Percentiles rank a stretch among this genome's conserved stretches.
phyloP scores from a whole-genome alignment of 2,888 invertebrate genomes.

The Xylota segnis region DNA sequence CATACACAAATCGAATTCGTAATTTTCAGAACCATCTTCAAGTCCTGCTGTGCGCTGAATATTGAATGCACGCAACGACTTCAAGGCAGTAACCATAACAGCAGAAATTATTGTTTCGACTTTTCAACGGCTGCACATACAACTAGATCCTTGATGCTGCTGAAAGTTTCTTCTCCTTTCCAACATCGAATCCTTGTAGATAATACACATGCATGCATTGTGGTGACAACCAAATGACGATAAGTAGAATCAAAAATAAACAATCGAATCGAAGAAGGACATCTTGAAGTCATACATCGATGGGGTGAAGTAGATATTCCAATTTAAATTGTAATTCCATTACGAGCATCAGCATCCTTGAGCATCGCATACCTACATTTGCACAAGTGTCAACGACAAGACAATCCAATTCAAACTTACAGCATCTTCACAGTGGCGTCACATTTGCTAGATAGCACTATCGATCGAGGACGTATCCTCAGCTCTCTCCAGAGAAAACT shows the following conservation, averaged over 20 bases:
- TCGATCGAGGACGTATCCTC: not conserved
- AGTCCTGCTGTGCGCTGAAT: not conserved
- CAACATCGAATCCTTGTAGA: constrained; percentile 17
- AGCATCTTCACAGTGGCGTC: constrained; percentile 20
- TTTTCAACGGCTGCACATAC: constrained; percentile 22
- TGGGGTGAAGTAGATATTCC: constrained; percentile 9
- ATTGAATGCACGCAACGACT: constrained; percentile 12
- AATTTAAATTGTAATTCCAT: constrained; percentile 33
- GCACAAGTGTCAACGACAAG: constrained; percentile 1
- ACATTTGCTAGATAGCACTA: constrained; percentile 13
- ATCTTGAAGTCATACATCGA: constrained; percentile 17
- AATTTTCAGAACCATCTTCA: not conserved
- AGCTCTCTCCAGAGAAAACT: not conserved
- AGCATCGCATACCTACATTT: not conserved
- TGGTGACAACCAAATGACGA: not conserved
- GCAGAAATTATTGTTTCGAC: constrained; percentile 46
- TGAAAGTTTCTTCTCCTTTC: not conserved
- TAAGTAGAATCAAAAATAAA: constrained; percentile 8
- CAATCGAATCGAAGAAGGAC: constrained; percentile 21
- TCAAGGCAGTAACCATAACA: constrained; percentile 44
- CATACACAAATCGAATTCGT: not conserved
- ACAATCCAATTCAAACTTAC: constrained; percentile 24
- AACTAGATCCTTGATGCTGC: constrained; percentile 12
- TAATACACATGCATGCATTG: constrained; percentile 30
- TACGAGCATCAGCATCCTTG: constrained; percentile 41